A percentile compares a stretch with the other conserved stretches of the same genome.
Conservation (phyloP, 2,113 vertebrate genomes). For the Pipra filicauda region DNA sequence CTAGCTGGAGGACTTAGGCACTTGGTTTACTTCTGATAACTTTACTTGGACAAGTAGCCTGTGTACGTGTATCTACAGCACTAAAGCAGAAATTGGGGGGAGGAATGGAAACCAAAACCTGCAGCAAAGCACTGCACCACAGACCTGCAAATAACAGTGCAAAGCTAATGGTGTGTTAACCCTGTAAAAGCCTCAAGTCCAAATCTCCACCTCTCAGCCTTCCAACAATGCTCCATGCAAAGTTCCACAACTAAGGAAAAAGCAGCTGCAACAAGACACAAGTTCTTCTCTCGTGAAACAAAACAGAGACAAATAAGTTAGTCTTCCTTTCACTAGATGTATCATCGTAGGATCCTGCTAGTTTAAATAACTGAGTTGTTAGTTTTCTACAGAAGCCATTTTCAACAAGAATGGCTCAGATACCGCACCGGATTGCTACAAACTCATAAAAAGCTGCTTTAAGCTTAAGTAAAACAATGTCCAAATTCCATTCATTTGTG, state of each 20-base stretch:
- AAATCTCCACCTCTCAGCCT: slow-evolving; percentile 71
- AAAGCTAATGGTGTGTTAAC: slow-evolving; percentile 73
- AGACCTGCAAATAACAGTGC: slow-evolving; percentile 72
- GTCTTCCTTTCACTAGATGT: slow-evolving; percentile 80
- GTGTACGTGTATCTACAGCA: slow-evolving; percentile 62
- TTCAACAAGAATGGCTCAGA: slow-evolving; percentile 80
- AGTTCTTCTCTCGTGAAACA: slow-evolving; percentile 76
- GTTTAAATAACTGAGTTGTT: slow-evolving; percentile 82
- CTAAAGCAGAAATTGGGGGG: slow-evolving; percentile 64
- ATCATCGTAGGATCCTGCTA: slow-evolving; percentile 80
- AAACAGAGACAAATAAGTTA: slow-evolving; percentile 81
- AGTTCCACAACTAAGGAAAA: slow-evolving; percentile 77
- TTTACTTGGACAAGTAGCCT: slow-evolving; percentile 74
- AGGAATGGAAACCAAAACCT: slow-evolving; percentile 55
- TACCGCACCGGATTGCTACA: slow-evolving; percentile 80
- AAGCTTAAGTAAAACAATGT: slow-evolving; percentile 82
- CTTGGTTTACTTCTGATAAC: slow-evolving; percentile 75
- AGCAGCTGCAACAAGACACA: slow-evolving; percentile 77
- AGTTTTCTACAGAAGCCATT: slow-evolving; percentile 80
- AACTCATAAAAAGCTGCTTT: slow-evolving; percentile 84
- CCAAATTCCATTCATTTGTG: slow-evolving; percentile 78
- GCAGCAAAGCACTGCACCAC: slow-evolving; percentile 77
- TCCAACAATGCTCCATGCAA: slow-evolving; percentile 74
- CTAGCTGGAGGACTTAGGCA: slow-evolving; percentile 80
- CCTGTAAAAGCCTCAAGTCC: slow-evolving; percentile 78